Conservation (phyloP, 2,113 vertebrate genomes). For the Scomber japonicus region DNA sequence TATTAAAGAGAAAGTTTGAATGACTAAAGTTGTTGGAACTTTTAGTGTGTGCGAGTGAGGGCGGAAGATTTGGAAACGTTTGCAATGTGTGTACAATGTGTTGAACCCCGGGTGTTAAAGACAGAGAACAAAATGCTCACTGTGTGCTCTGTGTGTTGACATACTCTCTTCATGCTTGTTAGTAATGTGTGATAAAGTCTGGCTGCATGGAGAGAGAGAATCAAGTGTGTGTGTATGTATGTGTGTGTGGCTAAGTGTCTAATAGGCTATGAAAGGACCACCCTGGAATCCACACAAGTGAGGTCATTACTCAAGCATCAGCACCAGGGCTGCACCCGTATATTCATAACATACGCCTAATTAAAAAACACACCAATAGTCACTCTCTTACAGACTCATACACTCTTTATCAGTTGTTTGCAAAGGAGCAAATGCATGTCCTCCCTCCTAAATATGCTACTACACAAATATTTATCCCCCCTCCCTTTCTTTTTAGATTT, state of each 20-base stretch:
- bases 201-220: conserved; percentile 28
- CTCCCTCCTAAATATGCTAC: background rate
- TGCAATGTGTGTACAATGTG: conserved; percentile 13
- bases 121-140: conserved; percentile 61
- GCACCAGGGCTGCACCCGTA: conserved; percentile 31
- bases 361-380: conserved; percentile 17
- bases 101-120: conserved; percentile 26
- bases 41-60: conserved; percentile 7
- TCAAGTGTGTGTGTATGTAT: conserved; percentile 39
- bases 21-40: conserved; percentile 37
- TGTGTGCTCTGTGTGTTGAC: conserved; percentile 58
- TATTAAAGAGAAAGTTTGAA: conserved; percentile 27
- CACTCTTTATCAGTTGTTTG: background rate
- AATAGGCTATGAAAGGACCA: conserved; percentile 67
- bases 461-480: background rate
- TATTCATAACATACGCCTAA: conserved; percentile 29
- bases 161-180: conserved; percentile 62
- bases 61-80: conserved; percentile 2
- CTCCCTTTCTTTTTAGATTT: too few relatives aligned
- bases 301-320: conserved; percentile 72
- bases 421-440: background rate
- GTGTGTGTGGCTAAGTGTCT: conserved; percentile 37
- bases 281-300: conserved; percentile 67
- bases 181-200: conserved; percentile 67
- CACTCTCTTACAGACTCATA: background rate